A percentile compares a stretch with the other conserved stretches of the same genome.
Conservation (phyloP, 2,113 vertebrate species). For the Lota lota region DNA sequence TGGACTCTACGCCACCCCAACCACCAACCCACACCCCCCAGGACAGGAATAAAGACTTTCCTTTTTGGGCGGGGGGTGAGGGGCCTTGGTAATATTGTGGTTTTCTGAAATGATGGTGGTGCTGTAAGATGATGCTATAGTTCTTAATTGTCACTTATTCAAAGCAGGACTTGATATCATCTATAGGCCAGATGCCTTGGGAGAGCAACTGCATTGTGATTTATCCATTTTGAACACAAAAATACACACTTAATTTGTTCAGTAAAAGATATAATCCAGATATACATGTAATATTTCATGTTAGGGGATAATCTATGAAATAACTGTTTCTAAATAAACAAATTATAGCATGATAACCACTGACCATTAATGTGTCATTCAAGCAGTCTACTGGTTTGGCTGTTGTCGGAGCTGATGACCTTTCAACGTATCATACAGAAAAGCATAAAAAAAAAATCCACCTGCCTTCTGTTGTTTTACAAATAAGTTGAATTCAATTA, state of each 20-base stretch:
- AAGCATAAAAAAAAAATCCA: too few species aligned
- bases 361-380: constrained; percentile 19
- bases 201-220: constrained; percentile 35
- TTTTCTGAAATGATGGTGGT: constrained; percentile 18
- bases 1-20: constrained; percentile 5
- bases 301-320: too few species aligned
- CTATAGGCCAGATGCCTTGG: constrained; percentile 1
- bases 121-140: not conserved
- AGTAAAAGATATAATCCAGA: constrained; percentile 38
- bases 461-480: too few species aligned
- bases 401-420: constrained; percentile 34
- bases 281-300: too few species aligned
- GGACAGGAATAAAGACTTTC: too few species aligned
- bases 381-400: too few species aligned
- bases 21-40: too few species aligned
- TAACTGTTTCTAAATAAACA: not conserved
- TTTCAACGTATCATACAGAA: constrained; percentile 47
- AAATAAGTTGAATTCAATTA: too few species aligned
- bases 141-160: too few species aligned
- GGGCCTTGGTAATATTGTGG: not conserved
- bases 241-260: constrained; percentile 39
- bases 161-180: too few species aligned
- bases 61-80: too few species aligned
- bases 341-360: not conserved
- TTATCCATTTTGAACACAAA: constrained; percentile 40